Evolutionary conservation across 1,140 invertebrate species (phyloP).

Genomic region (Aphis craccivora): DNA sequence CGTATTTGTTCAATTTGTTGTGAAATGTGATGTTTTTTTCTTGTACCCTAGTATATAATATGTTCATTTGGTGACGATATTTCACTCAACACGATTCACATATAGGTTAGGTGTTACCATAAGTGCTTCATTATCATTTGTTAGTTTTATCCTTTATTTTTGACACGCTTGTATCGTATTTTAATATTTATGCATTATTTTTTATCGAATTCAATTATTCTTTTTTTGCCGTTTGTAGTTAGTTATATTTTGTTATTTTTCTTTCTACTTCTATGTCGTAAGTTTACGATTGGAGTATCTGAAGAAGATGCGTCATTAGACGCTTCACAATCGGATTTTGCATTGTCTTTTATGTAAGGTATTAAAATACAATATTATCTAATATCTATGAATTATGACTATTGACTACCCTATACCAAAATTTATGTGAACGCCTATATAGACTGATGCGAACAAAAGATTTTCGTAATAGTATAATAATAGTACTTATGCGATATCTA

Average conservation of each 20-base stretch:
- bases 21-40: too few species aligned
- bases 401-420: background rate
- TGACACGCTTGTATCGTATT: background rate
- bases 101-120: too few species aligned
- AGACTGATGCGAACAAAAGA: background rate
- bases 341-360: background rate
- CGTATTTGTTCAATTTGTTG: too few species aligned
- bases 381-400: background rate
- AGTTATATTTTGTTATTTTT: too few species aligned
- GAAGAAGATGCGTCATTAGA: background rate
- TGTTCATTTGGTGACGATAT: too few species aligned
- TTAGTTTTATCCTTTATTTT: background rate
- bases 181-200: background rate
- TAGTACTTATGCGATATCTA: background rate
- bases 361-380: background rate
- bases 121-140: background rate
- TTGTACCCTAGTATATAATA: too few species aligned
- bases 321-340: background rate
- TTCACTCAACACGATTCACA: too few species aligned
- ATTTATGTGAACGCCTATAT: background rate
- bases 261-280: background rate
- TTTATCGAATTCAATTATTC: background rate
- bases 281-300: background rate
- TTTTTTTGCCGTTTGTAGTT: too few species aligned
- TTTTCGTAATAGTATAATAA: background rate